Evolutionary conservation across 2,888 invertebrate species (phyloP).

Genomic region (Pollenia amentaria): DNA sequence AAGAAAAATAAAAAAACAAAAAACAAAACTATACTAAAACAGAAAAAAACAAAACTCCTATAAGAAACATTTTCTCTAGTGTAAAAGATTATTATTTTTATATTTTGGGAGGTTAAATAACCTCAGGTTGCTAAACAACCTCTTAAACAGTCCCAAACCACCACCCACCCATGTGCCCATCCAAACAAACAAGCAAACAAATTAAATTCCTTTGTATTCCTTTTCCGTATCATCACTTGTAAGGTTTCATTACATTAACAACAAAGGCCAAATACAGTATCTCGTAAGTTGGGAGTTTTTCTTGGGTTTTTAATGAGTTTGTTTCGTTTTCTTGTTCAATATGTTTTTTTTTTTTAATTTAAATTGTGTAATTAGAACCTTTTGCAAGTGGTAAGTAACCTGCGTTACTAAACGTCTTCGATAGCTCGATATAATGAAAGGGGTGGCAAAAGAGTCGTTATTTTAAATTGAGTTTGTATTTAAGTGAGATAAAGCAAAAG

Average conservation of each 20-base stretch:
- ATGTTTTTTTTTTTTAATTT: conserved; percentile 42
- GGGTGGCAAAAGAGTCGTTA: conserved; percentile 44
- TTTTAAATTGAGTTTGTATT: conserved; percentile 53
- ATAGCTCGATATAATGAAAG: not conserved
- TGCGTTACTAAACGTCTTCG: not conserved
- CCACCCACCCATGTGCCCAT: not conserved
- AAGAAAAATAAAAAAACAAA: conserved; percentile 78
- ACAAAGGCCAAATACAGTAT: conserved; percentile 32
- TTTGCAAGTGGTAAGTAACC: conserved; percentile 44
- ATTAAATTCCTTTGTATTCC: conserved; percentile 60
- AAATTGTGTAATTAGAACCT: conserved; percentile 65
- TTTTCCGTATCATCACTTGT: conserved; percentile 57
- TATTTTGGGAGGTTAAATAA: conserved; percentile 64
- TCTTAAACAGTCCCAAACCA: conserved; percentile 5
- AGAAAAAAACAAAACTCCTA: conserved; percentile 54
- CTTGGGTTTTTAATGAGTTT: conserved; percentile 26
- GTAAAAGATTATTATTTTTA: conserved; percentile 64
- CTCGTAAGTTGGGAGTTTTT: conserved; percentile 15
- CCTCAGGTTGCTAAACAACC: conserved; percentile 66
- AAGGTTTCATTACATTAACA: conserved; percentile 56
- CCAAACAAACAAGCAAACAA: conserved; percentile 6
- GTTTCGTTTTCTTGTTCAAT: not conserved
- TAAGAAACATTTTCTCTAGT: conserved; percentile 64
- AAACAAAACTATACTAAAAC: conserved; percentile 52
- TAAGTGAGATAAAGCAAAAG: conserved; percentile 44